These are phyloP conservation scores for Carlito syrichta DNA, from an alignment of 2,113 vertebrate genomes.

Conservation along the genomic window DNA sequence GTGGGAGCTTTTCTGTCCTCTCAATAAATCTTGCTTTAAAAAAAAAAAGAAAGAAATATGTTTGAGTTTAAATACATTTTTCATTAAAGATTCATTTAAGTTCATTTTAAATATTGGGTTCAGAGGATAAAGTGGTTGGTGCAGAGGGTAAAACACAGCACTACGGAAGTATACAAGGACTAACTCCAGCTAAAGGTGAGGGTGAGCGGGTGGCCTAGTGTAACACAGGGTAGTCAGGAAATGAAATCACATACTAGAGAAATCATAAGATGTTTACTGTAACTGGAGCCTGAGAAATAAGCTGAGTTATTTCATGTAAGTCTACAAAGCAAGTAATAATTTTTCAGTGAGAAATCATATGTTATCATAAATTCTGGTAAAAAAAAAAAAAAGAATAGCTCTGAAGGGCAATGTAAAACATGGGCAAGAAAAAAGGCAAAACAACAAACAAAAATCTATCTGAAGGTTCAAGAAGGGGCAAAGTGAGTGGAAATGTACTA, in stretches of 20 bases:
- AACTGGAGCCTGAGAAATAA: not conserved
- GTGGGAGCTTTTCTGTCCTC: no score
- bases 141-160: not conserved
- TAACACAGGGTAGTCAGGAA: not conserved
- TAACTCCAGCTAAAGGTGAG: not conserved
- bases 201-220: not conserved
- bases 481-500: not conserved
- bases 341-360: not conserved
- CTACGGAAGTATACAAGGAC: not conserved
- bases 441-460: not conserved
- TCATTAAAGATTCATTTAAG: not conserved
- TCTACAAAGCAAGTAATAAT: not conserved
- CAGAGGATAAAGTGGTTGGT: not conserved
- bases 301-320: not conserved
- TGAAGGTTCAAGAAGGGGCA: not conserved
- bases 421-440: not conserved
- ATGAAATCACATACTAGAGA: not conserved
- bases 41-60: no score
- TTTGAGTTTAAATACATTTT: conserved; percentile 24
- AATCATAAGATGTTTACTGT: no score
- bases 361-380: not conserved
- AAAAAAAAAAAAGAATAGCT: not conserved
- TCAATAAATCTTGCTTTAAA: no score
- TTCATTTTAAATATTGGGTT: not conserved
- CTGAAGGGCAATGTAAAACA: not conserved